Percentiles rank a stretch among this genome's conserved stretches.
Evolutionary conservation across 2,113 vertebrate species (phyloP).

Genomic region (Cettia cetti): DNA sequence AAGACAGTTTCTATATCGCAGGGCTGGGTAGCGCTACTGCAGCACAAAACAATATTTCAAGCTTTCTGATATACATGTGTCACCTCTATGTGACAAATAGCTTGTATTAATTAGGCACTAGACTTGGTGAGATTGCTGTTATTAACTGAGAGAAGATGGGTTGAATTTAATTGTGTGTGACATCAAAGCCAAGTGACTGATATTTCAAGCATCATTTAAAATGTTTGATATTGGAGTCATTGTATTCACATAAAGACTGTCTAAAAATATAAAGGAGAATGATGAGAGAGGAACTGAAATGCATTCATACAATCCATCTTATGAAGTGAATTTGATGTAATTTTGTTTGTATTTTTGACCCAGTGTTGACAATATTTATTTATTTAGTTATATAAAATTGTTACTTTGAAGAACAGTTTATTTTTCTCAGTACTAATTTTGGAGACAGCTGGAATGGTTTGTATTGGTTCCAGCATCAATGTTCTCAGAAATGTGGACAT

Average conservation of each 20-base stretch:
- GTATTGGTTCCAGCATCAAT: conserved; percentile 31
- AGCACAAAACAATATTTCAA: conserved; percentile 82
- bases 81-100: conserved; percentile 99
- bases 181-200: conserved; percentile 99
- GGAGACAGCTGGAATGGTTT: conserved; percentile 47
- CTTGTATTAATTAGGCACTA: conserved; percentile 99
- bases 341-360: conserved; percentile 67
- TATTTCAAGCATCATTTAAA: conserved; percentile 99
- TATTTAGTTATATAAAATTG: conserved; percentile 65
- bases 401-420: conserved; percentile 59
- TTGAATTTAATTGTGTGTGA: conserved; percentile 99
- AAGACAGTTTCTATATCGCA: conserved; percentile 72
- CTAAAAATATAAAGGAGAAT: conserved; percentile 98
- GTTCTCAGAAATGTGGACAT: conserved; percentile 21
- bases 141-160: conserved; percentile 98
- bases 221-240: conserved; percentile 99
- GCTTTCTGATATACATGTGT: conserved; percentile 97
- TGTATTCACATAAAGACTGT: conserved; percentile 97
- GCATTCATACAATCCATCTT: conserved; percentile 80
- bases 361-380: conserved; percentile 68
- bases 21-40: conserved; percentile 71
- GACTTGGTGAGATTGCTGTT: conserved; percentile 99
- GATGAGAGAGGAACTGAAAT: conserved; percentile 88
- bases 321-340: conserved; percentile 84
- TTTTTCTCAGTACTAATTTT: conserved; percentile 63